These are phyloP conservation scores for Spicauda simplicius DNA, from an alignment of 2,888 invertebrate species.

Conservation along the genomic window DNA sequence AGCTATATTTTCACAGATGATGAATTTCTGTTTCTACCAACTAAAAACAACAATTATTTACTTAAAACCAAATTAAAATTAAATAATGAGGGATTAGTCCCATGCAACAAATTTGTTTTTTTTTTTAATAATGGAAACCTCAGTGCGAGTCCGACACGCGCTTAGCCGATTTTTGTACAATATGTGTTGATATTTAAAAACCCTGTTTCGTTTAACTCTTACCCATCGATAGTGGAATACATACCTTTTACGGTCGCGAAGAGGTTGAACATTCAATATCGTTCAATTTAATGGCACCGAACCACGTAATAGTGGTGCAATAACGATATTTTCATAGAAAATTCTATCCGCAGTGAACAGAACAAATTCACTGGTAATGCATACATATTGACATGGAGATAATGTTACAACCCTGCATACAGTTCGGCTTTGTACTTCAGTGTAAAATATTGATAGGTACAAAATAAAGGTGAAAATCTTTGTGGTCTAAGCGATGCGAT, in stretches of 20 bases:
- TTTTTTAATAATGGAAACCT: too few relatives aligned
- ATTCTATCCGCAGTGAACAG: neutral
- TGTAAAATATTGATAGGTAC: neutral
- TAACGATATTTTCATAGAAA: constrained; percentile 28
- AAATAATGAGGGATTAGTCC: too few relatives aligned
- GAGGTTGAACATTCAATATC: constrained; percentile 33
- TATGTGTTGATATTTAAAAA: too few relatives aligned
- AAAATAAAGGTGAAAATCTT: neutral
- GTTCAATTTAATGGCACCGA: constrained; percentile 34
- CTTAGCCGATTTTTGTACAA: too few relatives aligned
- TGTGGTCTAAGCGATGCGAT: neutral
- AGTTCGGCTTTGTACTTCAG: neutral
- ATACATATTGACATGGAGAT: neutral
- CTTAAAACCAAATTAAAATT: too few relatives aligned
- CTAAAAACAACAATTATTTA: too few relatives aligned
- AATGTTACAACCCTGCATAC: neutral
- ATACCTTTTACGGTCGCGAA: neutral
- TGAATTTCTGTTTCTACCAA: too few relatives aligned
- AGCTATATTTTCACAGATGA: too few relatives aligned
- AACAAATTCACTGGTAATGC: constrained; percentile 6
- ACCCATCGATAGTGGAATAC: too few relatives aligned
- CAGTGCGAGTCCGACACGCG: too few relatives aligned
- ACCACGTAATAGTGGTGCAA: constrained; percentile 30
- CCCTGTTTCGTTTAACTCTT: too few relatives aligned
- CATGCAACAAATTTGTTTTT: too few relatives aligned